Conservation (phyloP, 1,140 invertebrate species). For the Idris sp. region DNA sequence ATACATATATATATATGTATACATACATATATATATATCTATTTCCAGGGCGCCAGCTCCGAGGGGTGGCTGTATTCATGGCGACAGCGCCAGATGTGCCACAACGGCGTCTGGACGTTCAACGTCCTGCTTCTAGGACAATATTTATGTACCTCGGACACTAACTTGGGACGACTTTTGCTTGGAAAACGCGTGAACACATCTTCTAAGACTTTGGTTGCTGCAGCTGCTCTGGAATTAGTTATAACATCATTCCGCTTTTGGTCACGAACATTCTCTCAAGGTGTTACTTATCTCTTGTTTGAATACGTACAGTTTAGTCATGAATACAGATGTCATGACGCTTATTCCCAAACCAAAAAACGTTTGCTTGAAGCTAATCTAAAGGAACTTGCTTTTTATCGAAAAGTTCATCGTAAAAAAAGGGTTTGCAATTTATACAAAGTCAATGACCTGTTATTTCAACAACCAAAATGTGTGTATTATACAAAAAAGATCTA, state of each 20-base stretch:
- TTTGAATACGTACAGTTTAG: conserved; percentile 51
- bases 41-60: conserved; percentile 27
- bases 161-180: conserved; percentile 60
- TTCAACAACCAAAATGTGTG: too few relatives aligned
- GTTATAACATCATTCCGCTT: conserved; percentile 67
- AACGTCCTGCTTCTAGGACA: conserved; percentile 67
- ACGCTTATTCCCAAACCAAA: conserved; percentile 12
- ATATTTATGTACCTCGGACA: conserved; percentile 65
- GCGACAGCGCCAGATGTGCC: conserved; percentile 64
- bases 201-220: conserved; percentile 51
- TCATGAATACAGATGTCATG: conserved; percentile 49
- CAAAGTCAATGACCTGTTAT: too few relatives aligned
- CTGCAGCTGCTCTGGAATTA: conserved; percentile 54
- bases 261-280: conserved; percentile 49
- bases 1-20: too few relatives aligned
- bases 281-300: conserved; percentile 51
- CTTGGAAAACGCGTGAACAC: conserved; percentile 39
- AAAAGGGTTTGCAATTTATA: too few relatives aligned
- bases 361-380: background rate
- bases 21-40: too few relatives aligned
- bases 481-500: too few relatives aligned
- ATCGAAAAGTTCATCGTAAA: too few relatives aligned
- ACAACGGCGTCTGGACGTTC: conserved; percentile 65
- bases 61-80: conserved; percentile 60
- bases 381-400: too few relatives aligned